Evolutionary conservation across 1,140 invertebrate species (phyloP).

Genomic region (Dendrolimus kikuchii): DNA sequence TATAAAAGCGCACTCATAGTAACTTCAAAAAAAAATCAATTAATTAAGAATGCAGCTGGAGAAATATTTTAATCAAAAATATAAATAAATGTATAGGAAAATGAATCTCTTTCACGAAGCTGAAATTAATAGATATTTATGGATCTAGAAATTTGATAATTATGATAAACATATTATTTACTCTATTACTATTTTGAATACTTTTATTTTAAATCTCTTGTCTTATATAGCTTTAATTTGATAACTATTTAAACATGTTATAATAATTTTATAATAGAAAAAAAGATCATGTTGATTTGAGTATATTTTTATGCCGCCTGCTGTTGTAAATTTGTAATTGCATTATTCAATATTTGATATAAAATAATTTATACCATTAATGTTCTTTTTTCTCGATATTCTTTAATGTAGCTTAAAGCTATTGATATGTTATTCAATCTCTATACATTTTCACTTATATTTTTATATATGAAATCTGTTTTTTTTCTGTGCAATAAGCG

Average conservation of each 20-base stretch:
- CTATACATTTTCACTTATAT: too few relatives aligned
- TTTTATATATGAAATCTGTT: background rate
- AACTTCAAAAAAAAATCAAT: constrained; percentile 35
- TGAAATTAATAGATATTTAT: constrained; percentile 26
- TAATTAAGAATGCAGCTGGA: constrained; percentile 45
- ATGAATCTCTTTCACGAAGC: constrained; percentile 37
- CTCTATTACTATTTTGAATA: too few relatives aligned
- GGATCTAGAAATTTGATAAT: constrained; percentile 32
- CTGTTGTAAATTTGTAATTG: background rate
- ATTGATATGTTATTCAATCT: too few relatives aligned
- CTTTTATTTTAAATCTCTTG: too few relatives aligned
- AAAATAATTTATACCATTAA: too few relatives aligned
- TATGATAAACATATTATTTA: constrained; percentile 13
- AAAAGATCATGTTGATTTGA: constrained; percentile 22
- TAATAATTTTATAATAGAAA: too few relatives aligned
- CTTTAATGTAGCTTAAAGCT: too few relatives aligned
- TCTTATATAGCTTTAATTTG: too few relatives aligned
- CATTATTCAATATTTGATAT: constrained; percentile 2
- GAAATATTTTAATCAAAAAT: constrained; percentile 26
- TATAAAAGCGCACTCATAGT: constrained; percentile 37
- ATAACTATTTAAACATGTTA: too few relatives aligned
- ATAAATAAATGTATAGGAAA: constrained; percentile 33
- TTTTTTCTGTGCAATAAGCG: constrained; percentile 45
- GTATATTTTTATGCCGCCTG: constrained; percentile 10
- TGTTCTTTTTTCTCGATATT: too few relatives aligned